Evolutionary conservation across 2,113 vertebrate genomes (phyloP).

Genomic region (Carettochelys insculpta): DNA sequence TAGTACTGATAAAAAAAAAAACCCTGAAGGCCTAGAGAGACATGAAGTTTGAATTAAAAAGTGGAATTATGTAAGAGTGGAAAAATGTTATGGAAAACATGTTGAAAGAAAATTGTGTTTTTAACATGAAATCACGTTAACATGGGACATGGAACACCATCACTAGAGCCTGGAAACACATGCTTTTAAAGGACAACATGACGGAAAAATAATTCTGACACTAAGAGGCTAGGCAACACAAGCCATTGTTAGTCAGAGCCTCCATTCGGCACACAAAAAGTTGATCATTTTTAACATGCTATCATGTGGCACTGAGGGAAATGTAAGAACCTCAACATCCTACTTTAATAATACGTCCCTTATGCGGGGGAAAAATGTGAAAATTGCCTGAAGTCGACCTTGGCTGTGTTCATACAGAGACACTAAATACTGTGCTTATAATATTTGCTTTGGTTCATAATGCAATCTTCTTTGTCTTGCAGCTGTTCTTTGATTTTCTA

Average conservation of each 20-base stretch:
- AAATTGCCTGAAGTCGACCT: neutral
- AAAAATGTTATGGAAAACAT: neutral
- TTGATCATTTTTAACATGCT: neutral
- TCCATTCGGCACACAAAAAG: neutral
- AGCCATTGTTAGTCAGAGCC: neutral
- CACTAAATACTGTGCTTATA: neutral
- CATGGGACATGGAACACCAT: neutral
- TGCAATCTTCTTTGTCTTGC: neutral
- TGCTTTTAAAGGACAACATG: neutral
- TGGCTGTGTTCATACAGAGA: neutral
- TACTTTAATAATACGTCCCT: neutral
- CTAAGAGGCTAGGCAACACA: neutral
- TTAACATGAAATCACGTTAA: neutral
- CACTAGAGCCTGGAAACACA: neutral
- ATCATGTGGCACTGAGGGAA: neutral
- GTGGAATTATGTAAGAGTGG: neutral
- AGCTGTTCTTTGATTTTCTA: neutral
- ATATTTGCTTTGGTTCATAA: neutral
- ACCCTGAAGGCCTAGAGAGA: neutral
- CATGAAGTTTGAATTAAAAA: neutral
- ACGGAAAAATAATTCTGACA: neutral
- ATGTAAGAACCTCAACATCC: neutral
- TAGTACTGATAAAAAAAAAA: neutral
- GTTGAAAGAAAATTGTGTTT: neutral
- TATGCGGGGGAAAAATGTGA: neutral